Evolutionary conservation across 2,113 vertebrate species (phyloP).

Genomic region (Carollia perspicillata): DNA sequence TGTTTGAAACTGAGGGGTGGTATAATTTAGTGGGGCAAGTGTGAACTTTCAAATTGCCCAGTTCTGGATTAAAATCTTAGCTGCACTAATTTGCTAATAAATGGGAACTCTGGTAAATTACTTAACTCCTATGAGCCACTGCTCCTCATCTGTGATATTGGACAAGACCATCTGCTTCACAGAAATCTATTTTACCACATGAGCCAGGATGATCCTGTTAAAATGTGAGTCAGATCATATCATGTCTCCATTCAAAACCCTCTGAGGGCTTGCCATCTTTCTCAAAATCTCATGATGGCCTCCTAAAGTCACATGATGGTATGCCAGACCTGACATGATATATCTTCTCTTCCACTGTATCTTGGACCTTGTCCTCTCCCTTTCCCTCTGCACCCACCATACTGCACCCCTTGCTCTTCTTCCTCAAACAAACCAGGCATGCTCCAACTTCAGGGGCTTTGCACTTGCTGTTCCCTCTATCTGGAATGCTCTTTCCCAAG

Average conservation of each 20-base stretch:
- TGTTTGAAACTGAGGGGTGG: not conserved
- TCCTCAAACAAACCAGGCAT: not conserved
- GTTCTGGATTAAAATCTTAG: not conserved
- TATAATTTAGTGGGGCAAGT: not conserved
- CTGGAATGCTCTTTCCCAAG: not conserved
- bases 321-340: not conserved
- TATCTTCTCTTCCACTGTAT: not conserved
- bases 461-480: not conserved
- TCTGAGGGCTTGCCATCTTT: not conserved
- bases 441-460: not conserved
- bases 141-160: not conserved
- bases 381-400: not conserved
- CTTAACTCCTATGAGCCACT: not conserved
- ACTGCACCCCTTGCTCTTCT: not conserved
- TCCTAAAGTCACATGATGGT: not conserved
- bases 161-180: not conserved
- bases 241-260: not conserved
- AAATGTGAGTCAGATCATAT: not conserved
- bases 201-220: not conserved
- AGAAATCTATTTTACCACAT: constrained; percentile 20
- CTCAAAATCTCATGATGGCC: not conserved
- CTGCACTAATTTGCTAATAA: not conserved
- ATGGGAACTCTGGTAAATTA: not conserved
- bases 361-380: not conserved
- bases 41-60: not conserved